These are phyloP conservation scores for Ariopsis seemanni DNA, from an alignment of 2,113 vertebrate species.

Conservation along the genomic window DNA sequence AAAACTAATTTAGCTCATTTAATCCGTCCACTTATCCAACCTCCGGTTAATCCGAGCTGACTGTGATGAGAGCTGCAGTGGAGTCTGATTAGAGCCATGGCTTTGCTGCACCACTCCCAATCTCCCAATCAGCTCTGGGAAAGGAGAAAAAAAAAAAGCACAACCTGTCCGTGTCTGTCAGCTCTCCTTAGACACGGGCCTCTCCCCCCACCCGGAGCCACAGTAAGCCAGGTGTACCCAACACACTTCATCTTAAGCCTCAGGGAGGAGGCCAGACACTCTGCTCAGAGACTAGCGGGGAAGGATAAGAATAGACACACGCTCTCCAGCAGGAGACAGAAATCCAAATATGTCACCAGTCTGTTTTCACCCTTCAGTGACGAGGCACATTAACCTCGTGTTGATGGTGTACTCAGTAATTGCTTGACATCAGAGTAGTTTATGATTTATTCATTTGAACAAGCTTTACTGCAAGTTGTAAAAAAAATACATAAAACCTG, in stretches of 20 bases:
- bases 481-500: constrained; percentile 20
- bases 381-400: constrained; percentile 38
- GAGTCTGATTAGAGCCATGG: constrained; percentile 30
- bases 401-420: constrained; percentile 37
- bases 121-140: constrained; percentile 19
- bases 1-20: constrained; percentile 8
- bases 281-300: constrained; percentile 60
- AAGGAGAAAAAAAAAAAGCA: neutral
- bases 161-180: constrained; percentile 40
- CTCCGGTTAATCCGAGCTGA: constrained; percentile 16
- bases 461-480: constrained; percentile 29
- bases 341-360: constrained; percentile 69
- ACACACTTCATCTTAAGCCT: constrained; percentile 61
- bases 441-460: constrained; percentile 42
- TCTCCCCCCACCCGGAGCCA: constrained; percentile 38
- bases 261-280: constrained; percentile 59
- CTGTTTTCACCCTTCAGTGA: constrained; percentile 58
- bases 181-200: constrained; percentile 28
- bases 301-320: constrained; percentile 63
- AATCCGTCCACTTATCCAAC: constrained; percentile 11
- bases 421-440: constrained; percentile 38
- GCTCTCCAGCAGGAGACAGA: constrained; percentile 64
- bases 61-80: constrained; percentile 11
- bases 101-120: constrained; percentile 22
- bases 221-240: constrained; percentile 55